A percentile compares a stretch with the other conserved stretches of the same genome.
Evolutionary conservation across 2,797 vertebrate genomes (phyloP).

Genomic region (Poeciliopsis infans): DNA sequence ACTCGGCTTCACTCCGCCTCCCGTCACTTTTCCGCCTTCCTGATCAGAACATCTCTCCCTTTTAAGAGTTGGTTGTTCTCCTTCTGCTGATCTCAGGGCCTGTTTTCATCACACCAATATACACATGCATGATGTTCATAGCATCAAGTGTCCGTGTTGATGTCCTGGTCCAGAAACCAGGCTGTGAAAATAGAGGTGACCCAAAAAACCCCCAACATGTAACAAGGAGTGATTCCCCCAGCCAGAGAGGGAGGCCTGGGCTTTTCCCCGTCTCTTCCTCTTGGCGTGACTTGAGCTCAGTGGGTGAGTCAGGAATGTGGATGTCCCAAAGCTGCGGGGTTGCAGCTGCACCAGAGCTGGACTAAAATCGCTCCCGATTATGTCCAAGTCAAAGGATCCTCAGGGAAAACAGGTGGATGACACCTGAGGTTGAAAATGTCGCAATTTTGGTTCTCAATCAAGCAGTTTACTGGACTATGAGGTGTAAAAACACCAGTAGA

Average conservation of each 20-base stretch:
- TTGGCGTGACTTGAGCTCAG: conserved; percentile 50
- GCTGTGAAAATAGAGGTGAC: conserved; percentile 51
- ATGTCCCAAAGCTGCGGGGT: conserved; percentile 28
- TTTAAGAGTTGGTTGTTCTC: conserved; percentile 48
- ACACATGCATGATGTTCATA: conserved; percentile 14
- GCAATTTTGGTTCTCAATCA: too few species aligned
- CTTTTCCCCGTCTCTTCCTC: conserved; percentile 55
- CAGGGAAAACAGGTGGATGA: conserved; percentile 2
- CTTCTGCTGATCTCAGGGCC: conserved; percentile 49
- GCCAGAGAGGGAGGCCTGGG: conserved; percentile 30
- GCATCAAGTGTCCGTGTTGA: conserved; percentile 29
- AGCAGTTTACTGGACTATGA: too few species aligned
- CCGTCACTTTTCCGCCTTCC: conserved; percentile 3
- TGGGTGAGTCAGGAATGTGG: conserved; percentile 57
- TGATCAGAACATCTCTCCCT: conserved; percentile 36
- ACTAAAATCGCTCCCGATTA: conserved; percentile 12
- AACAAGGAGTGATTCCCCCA: conserved; percentile 58
- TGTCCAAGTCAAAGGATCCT: conserved; percentile 17
- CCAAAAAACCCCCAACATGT: conserved; percentile 42
- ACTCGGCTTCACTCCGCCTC: conserved; percentile 2
- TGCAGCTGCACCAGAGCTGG: conserved; percentile 24
- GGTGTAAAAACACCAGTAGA: too few species aligned
- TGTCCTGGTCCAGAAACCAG: conserved; percentile 42
- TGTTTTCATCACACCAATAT: conserved; percentile 18
- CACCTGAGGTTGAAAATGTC: background rate